Conservation (phyloP, 2,888 invertebrate species). For the Drosophila glabriapex region DNA sequence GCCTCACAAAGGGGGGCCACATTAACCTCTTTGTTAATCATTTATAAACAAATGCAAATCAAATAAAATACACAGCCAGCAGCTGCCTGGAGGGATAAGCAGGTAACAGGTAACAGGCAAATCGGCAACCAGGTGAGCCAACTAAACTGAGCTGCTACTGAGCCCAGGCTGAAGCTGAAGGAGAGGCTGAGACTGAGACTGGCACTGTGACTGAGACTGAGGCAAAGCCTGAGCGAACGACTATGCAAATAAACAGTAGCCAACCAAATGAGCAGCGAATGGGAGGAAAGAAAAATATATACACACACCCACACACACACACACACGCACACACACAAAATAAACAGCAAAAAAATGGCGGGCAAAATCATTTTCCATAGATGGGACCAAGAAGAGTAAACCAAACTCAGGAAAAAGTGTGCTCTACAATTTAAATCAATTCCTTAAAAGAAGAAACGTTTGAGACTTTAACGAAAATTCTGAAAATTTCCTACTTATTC, state of each 20-base stretch:
- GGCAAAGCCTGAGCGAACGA: constrained; percentile 35
- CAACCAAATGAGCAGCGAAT: constrained; percentile 70
- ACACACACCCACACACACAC: constrained; percentile 3
- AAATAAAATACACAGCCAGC: constrained; percentile 64
- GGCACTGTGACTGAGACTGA: constrained; percentile 8
- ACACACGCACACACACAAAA: constrained; percentile 1
- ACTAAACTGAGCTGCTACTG: constrained; percentile 36
- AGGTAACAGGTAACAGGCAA: constrained; percentile 5
- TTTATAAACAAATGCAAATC: constrained; percentile 79
- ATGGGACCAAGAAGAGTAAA: neutral
- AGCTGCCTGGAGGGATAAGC: constrained; percentile 11
- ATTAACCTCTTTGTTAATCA: constrained; percentile 80
- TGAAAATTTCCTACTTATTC: neutral
- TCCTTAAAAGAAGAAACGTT: neutral
- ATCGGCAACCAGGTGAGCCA: constrained; percentile 26
- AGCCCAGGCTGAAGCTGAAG: constrained; percentile 13
- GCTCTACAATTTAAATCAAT: neutral
- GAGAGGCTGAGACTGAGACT: constrained; percentile 2
- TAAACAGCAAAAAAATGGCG: neutral
- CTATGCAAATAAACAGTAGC: constrained; percentile 74
- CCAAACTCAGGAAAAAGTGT: neutral
- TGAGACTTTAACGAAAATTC: neutral
- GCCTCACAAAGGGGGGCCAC: constrained; percentile 42
- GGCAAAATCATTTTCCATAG: neutral
- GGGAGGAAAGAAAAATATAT: constrained; percentile 35